phyloP scores from a whole-genome alignment of 2,113 vertebrate species.

The rat (Rattus norvegicus) region DNA sequence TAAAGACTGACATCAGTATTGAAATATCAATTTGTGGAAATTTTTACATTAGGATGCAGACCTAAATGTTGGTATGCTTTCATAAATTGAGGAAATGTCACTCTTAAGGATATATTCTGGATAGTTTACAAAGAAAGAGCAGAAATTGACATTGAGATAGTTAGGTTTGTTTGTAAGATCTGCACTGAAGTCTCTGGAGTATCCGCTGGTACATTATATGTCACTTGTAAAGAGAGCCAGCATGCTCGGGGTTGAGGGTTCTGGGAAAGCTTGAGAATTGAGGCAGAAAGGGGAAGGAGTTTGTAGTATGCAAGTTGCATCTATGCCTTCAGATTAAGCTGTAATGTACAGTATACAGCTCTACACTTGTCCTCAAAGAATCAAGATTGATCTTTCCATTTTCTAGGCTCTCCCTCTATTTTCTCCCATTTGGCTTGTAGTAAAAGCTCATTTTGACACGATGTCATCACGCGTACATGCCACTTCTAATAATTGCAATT shows the following conservation, averaged over 20 bases:
- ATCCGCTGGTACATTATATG: slow-evolving; percentile 45
- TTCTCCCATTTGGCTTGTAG: slow-evolving; percentile 59
- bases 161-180: slow-evolving; percentile 59
- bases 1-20: slow-evolving; percentile 63
- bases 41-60: slow-evolving; percentile 51
- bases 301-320: not conserved
- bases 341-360: slow-evolving; percentile 17
- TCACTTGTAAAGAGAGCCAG: slow-evolving; percentile 45
- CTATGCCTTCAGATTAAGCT: slow-evolving; percentile 24
- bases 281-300: not conserved
- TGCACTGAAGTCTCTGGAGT: slow-evolving; percentile 24
- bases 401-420: slow-evolving; percentile 31
- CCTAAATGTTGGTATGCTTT: slow-evolving; percentile 40
- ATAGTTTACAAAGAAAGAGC: slow-evolving; percentile 57
- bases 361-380: slow-evolving; percentile 43
- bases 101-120: slow-evolving; percentile 33
- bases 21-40: slow-evolving; percentile 45
- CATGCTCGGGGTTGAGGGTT: not conserved
- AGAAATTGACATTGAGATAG: slow-evolving; percentile 47
- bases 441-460: slow-evolving; percentile 60
- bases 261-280: not conserved
- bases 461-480: slow-evolving; percentile 20
- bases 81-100: slow-evolving; percentile 43
- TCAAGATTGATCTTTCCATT: not conserved
- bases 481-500: slow-evolving; percentile 25